Evolutionary conservation across 2,888 invertebrate species (phyloP).

Genomic region (Acleris holmiana): DNA sequence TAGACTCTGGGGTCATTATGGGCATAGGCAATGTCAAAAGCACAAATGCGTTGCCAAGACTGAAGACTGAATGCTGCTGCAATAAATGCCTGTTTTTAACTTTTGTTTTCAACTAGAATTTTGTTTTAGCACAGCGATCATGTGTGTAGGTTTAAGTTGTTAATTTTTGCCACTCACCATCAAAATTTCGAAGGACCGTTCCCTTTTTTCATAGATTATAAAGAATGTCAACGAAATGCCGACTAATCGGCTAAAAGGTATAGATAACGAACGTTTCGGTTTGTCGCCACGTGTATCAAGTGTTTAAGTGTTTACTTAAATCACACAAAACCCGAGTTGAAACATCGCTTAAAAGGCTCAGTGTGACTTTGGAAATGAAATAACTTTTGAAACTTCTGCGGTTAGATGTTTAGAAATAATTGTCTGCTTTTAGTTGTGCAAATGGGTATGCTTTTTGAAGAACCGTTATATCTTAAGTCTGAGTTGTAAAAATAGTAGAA

Average conservation of each 20-base stretch:
- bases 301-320: constrained; percentile 33
- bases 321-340: constrained; percentile 24
- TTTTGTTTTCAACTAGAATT: too few species aligned
- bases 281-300: constrained; percentile 29
- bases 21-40: too few species aligned
- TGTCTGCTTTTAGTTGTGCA: too few species aligned
- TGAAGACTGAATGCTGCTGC: too few species aligned
- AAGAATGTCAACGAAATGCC: constrained; percentile 3
- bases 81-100: too few species aligned
- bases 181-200: neutral
- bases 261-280: constrained; percentile 26
- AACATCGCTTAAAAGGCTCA: constrained; percentile 25
- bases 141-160: neutral
- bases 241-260: constrained; percentile 18
- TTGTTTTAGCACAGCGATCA: too few species aligned
- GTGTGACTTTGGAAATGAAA: constrained; percentile 13
- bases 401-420: neutral
- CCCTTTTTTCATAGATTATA: neutral
- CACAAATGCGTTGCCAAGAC: too few species aligned
- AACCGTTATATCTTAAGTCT: too few species aligned
- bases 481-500: too few species aligned
- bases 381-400: neutral
- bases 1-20: too few species aligned
- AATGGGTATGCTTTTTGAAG: too few species aligned
- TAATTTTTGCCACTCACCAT: neutral